A percentile compares a stretch with the other conserved stretches of the same genome.
Evolutionary conservation across 1,140 invertebrate genomes (phyloP).

Genomic region (Bombus difficillimus): DNA sequence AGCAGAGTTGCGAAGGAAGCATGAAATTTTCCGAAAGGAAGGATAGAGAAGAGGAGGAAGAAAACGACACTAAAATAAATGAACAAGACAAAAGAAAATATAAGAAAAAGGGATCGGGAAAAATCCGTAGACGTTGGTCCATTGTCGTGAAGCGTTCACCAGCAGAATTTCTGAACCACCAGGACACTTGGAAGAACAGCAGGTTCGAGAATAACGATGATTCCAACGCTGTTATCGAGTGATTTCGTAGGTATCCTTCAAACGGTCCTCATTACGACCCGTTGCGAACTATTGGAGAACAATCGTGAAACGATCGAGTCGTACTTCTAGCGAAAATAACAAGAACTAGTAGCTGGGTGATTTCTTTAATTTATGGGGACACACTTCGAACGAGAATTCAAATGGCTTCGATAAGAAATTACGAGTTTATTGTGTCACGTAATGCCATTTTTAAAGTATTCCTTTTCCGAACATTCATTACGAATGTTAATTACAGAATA

Average conservation of each 20-base stretch:
- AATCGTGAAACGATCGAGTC: conserved; percentile 17
- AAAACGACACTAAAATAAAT: conserved; percentile 6
- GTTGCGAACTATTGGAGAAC: conserved; percentile 8
- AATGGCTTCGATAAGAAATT: neutral
- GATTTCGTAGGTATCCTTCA: conserved; percentile 29
- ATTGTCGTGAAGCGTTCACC: conserved; percentile 30
- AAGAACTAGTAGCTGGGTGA: neutral
- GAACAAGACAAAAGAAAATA: conserved; percentile 3
- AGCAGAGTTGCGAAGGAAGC: neutral
- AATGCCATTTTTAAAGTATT: neutral
- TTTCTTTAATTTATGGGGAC: neutral
- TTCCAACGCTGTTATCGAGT: conserved; percentile 25
- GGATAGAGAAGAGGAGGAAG: neutral
- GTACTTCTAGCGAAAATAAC: conserved; percentile 1
- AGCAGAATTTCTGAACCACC: conserved; percentile 28
- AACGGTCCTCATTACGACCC: conserved; percentile 35
- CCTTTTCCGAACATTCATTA: neutral
- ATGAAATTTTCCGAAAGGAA: neutral
- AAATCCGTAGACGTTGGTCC: conserved; percentile 13
- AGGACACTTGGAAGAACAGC: neutral
- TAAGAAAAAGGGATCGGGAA: neutral
- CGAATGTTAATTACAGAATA: neutral
- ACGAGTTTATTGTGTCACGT: neutral
- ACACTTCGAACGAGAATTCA: neutral
- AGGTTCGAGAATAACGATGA: conserved; percentile 42